These are phyloP conservation scores for Heteronetta atricapilla DNA, from an alignment of 2,113 vertebrate genomes.

Conservation along the genomic window DNA sequence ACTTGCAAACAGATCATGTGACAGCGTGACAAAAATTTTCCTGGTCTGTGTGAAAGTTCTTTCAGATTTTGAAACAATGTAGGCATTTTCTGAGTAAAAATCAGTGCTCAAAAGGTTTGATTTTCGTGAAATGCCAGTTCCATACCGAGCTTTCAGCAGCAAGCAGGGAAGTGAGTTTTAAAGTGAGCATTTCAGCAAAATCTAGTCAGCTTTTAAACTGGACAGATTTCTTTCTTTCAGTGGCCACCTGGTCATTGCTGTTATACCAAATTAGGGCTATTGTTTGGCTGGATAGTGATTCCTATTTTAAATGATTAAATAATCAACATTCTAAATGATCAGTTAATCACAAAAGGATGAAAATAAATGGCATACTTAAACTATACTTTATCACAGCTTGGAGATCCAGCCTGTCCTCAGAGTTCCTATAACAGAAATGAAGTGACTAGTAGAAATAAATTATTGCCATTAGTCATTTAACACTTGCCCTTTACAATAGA, in stretches of 20 bases:
- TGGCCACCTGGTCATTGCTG: not conserved
- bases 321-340: slow-evolving; percentile 21
- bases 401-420: slow-evolving; percentile 30
- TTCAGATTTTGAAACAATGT: not conserved
- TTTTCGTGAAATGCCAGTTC: not conserved
- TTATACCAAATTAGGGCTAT: not conserved
- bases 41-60: not conserved
- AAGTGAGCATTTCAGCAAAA: not conserved
- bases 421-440: slow-evolving; percentile 38
- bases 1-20: not conserved
- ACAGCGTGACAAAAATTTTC: not conserved
- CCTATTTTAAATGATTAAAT: slow-evolving; percentile 58
- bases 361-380: slow-evolving; percentile 46
- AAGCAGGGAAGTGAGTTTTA: not conserved
- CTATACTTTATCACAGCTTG: slow-evolving; percentile 25
- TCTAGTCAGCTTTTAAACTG: not conserved
- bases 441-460: slow-evolving; percentile 26
- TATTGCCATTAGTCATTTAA: slow-evolving; percentile 13
- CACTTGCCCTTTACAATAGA: slow-evolving; percentile 32
- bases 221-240: not conserved
- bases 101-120: not conserved
- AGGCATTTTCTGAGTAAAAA: not conserved
- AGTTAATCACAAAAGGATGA: slow-evolving; percentile 51
- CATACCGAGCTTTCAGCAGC: not conserved
- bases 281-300: slow-evolving; percentile 41